phyloP scores from a whole-genome alignment of 2,888 invertebrate species.

The Drosophila nr. medialis region DNA sequence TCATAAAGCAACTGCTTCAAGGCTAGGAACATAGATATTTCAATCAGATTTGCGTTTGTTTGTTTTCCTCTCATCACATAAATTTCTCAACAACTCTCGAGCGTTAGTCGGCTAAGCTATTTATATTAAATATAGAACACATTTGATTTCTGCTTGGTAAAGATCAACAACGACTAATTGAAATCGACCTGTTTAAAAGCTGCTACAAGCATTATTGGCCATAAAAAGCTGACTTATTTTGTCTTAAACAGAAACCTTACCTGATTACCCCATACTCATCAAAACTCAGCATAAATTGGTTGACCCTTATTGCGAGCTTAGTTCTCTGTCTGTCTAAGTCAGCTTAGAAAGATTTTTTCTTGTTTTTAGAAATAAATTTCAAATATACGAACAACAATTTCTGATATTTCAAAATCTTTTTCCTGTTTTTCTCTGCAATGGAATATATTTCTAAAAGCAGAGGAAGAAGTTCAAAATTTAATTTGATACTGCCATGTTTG shows the following conservation, averaged over 20 bases:
- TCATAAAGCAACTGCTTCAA: slow-evolving; percentile 46
- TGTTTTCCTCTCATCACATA: slow-evolving; percentile 1
- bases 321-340: neutral
- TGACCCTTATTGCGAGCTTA: neutral
- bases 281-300: neutral
- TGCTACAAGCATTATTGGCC: neutral
- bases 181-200: neutral
- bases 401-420: neutral
- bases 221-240: neutral
- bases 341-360: neutral
- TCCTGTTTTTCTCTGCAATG: neutral
- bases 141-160: slow-evolving; percentile 20
- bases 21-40: slow-evolving; percentile 28
- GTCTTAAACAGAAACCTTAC: neutral
- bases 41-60: slow-evolving; percentile 5
- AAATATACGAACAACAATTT: neutral
- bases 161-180: neutral
- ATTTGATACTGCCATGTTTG: neutral
- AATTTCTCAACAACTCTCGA: slow-evolving; percentile 1
- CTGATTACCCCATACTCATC: neutral
- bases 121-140: slow-evolving; percentile 13
- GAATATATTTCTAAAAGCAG: neutral
- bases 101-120: slow-evolving; percentile 14
- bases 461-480: neutral
- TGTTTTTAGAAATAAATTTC: neutral